phyloP scores from a whole-genome alignment of 2,797 vertebrate species.

The Crenichthys baileyi region DNA sequence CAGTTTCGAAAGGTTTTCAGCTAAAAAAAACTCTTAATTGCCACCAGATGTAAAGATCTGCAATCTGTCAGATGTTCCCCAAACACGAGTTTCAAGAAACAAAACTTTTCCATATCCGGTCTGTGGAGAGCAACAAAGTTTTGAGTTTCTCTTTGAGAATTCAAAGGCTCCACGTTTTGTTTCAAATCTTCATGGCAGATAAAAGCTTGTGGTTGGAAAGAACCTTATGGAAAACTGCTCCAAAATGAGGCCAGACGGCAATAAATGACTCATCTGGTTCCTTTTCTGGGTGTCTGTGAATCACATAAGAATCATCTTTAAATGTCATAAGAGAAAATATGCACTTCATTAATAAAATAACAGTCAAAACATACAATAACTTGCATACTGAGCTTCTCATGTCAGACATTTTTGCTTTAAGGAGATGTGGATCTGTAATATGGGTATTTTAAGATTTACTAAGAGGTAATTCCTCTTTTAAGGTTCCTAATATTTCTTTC shows the following conservation, averaged over 20 bases:
- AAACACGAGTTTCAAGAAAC: neutral
- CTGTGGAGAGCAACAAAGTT: neutral
- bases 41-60: neutral
- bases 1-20: neutral
- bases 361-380: neutral
- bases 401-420: neutral
- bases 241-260: neutral
- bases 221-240: slow-evolving; percentile 1
- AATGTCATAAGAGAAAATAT: neutral
- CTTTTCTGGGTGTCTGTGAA: neutral
- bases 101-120: neutral
- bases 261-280: slow-evolving; percentile 9
- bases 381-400: neutral
- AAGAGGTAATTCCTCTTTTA: neutral
- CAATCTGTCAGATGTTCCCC: neutral
- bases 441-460: neutral
- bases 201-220: slow-evolving; percentile 12
- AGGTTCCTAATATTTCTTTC: neutral
- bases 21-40: neutral
- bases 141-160: slow-evolving; percentile 5
- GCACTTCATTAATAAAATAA: neutral
- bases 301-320: neutral
- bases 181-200: neutral
- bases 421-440: neutral
- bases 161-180: neutral